These are phyloP conservation scores for chimpanzee (Pan troglodytes) DNA, from an alignment of 2,113 vertebrate species.

Conservation along the genomic window DNA sequence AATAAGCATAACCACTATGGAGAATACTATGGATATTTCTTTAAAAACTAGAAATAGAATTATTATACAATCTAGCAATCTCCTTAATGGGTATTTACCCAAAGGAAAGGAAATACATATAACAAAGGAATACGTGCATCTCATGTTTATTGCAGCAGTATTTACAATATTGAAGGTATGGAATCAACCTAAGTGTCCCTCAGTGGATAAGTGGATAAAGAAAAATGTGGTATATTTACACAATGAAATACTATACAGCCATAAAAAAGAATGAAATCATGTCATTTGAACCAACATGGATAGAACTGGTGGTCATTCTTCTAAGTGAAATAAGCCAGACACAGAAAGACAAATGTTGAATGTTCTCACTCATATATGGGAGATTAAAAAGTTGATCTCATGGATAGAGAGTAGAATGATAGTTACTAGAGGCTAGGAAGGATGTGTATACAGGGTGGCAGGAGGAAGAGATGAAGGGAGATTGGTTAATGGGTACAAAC, in stretches of 20 bases:
- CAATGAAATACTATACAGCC: background rate
- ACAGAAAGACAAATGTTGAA: background rate
- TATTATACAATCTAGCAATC: background rate
- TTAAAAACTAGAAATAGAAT: background rate
- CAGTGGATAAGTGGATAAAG: background rate
- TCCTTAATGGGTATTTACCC: background rate
- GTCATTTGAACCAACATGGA: background rate
- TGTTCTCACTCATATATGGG: background rate
- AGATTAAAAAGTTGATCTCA: background rate
- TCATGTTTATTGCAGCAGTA: background rate
- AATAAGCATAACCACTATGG: background rate
- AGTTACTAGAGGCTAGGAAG: background rate
- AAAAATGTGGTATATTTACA: background rate
- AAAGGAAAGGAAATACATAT: background rate
- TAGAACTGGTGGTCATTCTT: background rate
- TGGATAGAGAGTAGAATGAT: background rate
- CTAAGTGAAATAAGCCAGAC: background rate
- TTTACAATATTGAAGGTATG: background rate
- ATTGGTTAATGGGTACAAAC: background rate
- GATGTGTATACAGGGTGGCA: background rate
- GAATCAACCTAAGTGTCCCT: background rate
- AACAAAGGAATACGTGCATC: background rate
- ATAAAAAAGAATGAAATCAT: background rate
- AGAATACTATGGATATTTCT: background rate
- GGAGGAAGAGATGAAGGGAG: background rate